Conservation (phyloP, 1,140 invertebrate species). For the Achroia grisella region DNA sequence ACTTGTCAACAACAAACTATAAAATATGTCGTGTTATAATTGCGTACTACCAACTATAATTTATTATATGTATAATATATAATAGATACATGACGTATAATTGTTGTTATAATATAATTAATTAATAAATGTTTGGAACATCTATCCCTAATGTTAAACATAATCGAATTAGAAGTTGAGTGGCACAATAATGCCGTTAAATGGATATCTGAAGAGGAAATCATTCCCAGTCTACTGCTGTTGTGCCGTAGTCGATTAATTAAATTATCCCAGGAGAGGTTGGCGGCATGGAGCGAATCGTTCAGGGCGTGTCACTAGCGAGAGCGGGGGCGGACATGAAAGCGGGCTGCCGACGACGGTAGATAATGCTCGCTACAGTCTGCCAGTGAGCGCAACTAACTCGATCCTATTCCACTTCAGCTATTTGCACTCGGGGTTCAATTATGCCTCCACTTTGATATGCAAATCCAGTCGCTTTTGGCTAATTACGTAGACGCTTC, state of each 20-base stretch:
- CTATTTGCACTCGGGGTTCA: slow-evolving; percentile 66
- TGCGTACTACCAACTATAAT: no score
- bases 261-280: slow-evolving; percentile 53
- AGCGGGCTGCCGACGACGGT: neutral
- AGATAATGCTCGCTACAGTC: slow-evolving; percentile 38
- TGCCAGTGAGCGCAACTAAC: slow-evolving; percentile 52
- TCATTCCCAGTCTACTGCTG: slow-evolving; percentile 42
- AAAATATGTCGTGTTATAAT: no score
- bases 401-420: slow-evolving; percentile 61
- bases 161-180: slow-evolving; percentile 57
- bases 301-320: slow-evolving; percentile 6
- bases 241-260: slow-evolving; percentile 60
- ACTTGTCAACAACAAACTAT: no score
- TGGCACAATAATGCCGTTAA: slow-evolving; percentile 55
- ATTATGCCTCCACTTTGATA: slow-evolving; percentile 68
- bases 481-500: slow-evolving; percentile 64
- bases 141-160: slow-evolving; percentile 14
- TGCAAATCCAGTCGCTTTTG: slow-evolving; percentile 65
- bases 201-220: slow-evolving; percentile 65
- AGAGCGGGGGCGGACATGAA: neutral
- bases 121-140: slow-evolving; percentile 8
- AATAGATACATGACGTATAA: no score
- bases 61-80: no score
- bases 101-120: slow-evolving; percentile 2
- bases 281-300: slow-evolving; percentile 23